These are phyloP conservation scores for Callyntrura guangdongensis DNA, from an alignment of 2,888 invertebrate species.

Conservation along the genomic window DNA sequence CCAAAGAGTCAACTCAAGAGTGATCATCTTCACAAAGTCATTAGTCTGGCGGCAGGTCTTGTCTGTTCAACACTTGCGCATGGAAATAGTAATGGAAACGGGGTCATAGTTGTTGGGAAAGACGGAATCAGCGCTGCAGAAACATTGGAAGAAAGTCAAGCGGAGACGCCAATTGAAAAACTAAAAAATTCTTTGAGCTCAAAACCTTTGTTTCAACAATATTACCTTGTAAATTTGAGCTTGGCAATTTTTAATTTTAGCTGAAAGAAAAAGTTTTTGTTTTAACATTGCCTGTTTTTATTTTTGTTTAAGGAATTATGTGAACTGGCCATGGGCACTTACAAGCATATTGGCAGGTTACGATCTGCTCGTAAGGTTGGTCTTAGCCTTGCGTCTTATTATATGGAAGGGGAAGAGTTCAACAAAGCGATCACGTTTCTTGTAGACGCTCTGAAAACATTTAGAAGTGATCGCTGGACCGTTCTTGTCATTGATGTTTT, in stretches of 20 bases:
- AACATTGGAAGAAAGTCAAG: conserved; percentile 49
- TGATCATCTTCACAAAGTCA: conserved; percentile 95
- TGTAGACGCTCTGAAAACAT: conserved; percentile 93
- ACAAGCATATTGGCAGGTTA: conserved; percentile 95
- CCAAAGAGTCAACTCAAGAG: conserved; percentile 94
- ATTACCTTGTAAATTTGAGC: conserved; percentile 90
- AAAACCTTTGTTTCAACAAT: conserved; percentile 94
- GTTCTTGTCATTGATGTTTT: conserved; percentile 93
- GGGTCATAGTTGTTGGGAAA: conserved; percentile 45
- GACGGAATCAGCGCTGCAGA: conserved; percentile 2
- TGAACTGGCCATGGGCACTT: conserved; percentile 98
- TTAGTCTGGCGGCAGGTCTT: conserved; percentile 95
- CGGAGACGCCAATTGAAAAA: conserved; percentile 91
- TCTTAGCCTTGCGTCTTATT: conserved; percentile 95
- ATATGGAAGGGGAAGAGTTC: conserved; percentile 93
- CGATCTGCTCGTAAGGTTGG: conserved; percentile 93
- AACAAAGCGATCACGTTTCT: conserved; percentile 96
- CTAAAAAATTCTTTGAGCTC: conserved; percentile 96
- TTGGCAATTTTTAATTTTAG: conserved; percentile 14
- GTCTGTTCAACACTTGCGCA: conserved; percentile 81
- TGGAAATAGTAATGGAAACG: conserved; percentile 72
- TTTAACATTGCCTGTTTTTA: not conserved
- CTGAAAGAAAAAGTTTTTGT: not conserved
- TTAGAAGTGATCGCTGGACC: conserved; percentile 95
- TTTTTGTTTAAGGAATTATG: conserved; percentile 90